Conservation (phyloP, 1,140 invertebrate genomes). For the Octopus sinensis region DNA sequence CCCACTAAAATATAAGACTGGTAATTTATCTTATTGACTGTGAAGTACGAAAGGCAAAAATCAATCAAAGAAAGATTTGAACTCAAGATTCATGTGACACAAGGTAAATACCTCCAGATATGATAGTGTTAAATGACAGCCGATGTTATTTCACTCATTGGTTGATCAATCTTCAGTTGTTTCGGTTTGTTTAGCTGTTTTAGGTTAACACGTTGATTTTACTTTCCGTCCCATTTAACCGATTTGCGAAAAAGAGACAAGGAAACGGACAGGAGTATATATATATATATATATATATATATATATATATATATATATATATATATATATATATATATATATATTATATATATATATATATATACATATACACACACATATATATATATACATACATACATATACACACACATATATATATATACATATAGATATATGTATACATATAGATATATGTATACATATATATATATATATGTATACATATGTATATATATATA, state of each 20-base stretch:
- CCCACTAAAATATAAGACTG: too few relatives aligned
- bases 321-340: conserved; percentile 2
- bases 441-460: neutral
- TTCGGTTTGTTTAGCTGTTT: too few relatives aligned
- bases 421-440: neutral
- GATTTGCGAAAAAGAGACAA: neutral
- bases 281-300: neutral
- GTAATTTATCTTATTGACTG: too few relatives aligned
- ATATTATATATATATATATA: conserved; percentile 2
- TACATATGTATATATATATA: neutral
- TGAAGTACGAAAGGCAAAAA: too few relatives aligned
- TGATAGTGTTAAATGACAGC: too few relatives aligned
- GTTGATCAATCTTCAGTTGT: too few relatives aligned
- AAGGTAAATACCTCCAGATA: too few relatives aligned
- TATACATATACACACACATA: neutral
- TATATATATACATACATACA: neutral
- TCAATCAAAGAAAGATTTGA: too few relatives aligned
- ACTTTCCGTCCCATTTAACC: neutral
- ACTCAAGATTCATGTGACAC: too few relatives aligned
- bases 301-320: conserved; percentile 5
- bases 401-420: neutral
- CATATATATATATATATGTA: neutral
- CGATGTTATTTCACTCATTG: too few relatives aligned
- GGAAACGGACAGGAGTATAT: neutral
- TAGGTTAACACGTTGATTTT: too few relatives aligned